Evolutionary conservation across 92 coral and sea anemone species (phyloP), one percentile per base, ranked within the genome.

Genomic region (Epizoanthus stellaris): DNA sequence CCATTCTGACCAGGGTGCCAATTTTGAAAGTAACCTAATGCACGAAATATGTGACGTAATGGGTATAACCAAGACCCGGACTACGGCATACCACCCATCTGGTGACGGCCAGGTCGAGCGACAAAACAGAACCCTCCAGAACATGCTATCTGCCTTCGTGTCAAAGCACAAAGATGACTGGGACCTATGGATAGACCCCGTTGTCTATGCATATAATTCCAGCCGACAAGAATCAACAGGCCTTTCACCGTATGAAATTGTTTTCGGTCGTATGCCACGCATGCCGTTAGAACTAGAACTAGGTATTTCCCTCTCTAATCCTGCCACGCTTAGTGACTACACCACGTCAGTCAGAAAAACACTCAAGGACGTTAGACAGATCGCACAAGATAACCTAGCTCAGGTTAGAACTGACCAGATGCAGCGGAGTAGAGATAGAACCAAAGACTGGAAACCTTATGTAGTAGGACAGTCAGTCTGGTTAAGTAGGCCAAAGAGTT

Each of bases 281-380:
- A 42, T 91, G 52, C 87, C 76, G 10, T 74, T 87, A 56, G 91
- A 83, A n/a, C 43, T 90, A 71, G 88, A 87, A 80, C 69, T 86
- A 52, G 88, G 93, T 38, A 19, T 87, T 56, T 81, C 83, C 4
- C 53, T 84, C 19, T 57, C 88, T 15, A 63, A 84, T 23, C 88
- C 88, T 23, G 72, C 47, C 67, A 85, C 86, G 25, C 63, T 40
- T 72, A 88, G 73, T 21, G 81, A 87, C 5, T 87, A 87, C 64
- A 71, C 75, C 15, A 69, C 23, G 3, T 30, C 90, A 69, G 70
- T 86, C 30, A 79, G 90, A 79, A 0, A 34, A 53, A 6, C 42
- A 3, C 11, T 69, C 19, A 38, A 43, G 36, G 85, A 79, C 40
- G 43, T 66, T 14, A 10, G 73, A 5, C 42, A 86, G 38, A n/a